Evolutionary conservation across 2,797 vertebrate genomes (phyloP), one percentile per base, ranked within the genome.

Genomic region (Thamnophis elegans): DNA sequence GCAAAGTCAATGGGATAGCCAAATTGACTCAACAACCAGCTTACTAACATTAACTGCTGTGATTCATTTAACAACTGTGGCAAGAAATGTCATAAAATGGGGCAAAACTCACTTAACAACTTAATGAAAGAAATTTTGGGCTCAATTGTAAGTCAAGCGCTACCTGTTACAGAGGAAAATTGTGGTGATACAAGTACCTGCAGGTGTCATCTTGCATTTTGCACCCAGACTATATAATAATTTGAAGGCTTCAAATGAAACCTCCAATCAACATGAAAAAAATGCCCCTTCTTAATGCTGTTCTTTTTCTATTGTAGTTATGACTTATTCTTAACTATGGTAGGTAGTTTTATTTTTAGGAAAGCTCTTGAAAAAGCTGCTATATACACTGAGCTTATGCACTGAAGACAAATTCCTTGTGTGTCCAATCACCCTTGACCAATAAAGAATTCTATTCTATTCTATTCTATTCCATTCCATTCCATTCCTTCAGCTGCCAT

Each of bases 121-220:
- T n/a, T n/a, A 65, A 68, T 28, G 14, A 68, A 14, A 68, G 13
- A 68, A 32, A 32, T 32, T 7, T 18, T 32, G n/a, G 28, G 65
- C 65, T 32, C 14, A 68, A 32, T 68, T 68, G 5, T 68, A 32
- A 68, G 6, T 68, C 13, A 0, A 68, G 13, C 13, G 16, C 13
- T 68, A 32, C 14, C n/a, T 68, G 51, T 11, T 90, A 92, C 89
- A 60, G 0, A 93, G 13, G 51, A 54, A 55, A 59, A 59, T 94
- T 73, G n/a, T 91, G 59, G 73, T 18, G 86, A 93, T 92, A 58
- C 94, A 28, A 88, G 91, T 90, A 56, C 12, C 93, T 90, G 90
- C 58, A 91, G 56, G 90, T 32, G 47, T 26, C 58, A 92, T 92
- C 85, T 95, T 91, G 60, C 92, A 89, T 95, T 96, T 90, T 60